Evolutionary conservation across 92 coral and sea anemone genomes (phyloP).

Genomic region (Bergia puertoricense): DNA sequence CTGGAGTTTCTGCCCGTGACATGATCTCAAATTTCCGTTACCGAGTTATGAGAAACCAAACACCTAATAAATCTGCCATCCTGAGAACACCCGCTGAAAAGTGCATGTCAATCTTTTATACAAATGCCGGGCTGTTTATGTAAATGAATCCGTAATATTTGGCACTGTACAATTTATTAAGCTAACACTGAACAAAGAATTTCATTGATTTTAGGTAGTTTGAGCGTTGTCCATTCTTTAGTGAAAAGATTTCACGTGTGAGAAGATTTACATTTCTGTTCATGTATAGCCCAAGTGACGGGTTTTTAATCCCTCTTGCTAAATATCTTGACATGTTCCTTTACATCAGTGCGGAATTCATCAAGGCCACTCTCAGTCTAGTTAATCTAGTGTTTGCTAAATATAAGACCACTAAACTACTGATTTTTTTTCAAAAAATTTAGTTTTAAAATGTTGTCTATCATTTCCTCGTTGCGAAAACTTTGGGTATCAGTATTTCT

Average conservation of each 20-base stretch:
- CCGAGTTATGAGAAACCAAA: slow-evolving; percentile 77
- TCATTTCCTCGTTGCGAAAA: not conserved
- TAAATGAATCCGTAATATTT: slow-evolving; percentile 16
- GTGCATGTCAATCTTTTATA: not conserved
- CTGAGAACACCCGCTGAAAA: slow-evolving; percentile 29
- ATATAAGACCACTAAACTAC: not conserved
- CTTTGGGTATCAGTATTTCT: not conserved
- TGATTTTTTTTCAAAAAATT: not conserved
- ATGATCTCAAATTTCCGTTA: slow-evolving; percentile 72
- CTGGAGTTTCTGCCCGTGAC: slow-evolving; percentile 26
- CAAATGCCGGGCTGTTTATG: slow-evolving; percentile 29
- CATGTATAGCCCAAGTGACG: slow-evolving; percentile 4
- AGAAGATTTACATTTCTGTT: slow-evolving; percentile 14
- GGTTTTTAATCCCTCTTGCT: slow-evolving; percentile 36
- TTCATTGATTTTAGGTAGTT: slow-evolving; percentile 18
- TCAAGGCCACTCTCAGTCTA: not conserved
- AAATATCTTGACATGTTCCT: slow-evolving; percentile 26
- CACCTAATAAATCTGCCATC: slow-evolving; percentile 75
- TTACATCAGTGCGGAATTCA: slow-evolving; percentile 33
- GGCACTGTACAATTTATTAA: not conserved
- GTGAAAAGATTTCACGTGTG: slow-evolving; percentile 16
- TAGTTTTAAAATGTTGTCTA: not conserved
- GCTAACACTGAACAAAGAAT: slow-evolving; percentile 20
- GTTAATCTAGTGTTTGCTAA: not conserved
- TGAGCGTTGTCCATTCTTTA: not conserved